Evolutionary conservation across 2,113 vertebrate species (phyloP).

Genomic region (Bucco capensis): DNA sequence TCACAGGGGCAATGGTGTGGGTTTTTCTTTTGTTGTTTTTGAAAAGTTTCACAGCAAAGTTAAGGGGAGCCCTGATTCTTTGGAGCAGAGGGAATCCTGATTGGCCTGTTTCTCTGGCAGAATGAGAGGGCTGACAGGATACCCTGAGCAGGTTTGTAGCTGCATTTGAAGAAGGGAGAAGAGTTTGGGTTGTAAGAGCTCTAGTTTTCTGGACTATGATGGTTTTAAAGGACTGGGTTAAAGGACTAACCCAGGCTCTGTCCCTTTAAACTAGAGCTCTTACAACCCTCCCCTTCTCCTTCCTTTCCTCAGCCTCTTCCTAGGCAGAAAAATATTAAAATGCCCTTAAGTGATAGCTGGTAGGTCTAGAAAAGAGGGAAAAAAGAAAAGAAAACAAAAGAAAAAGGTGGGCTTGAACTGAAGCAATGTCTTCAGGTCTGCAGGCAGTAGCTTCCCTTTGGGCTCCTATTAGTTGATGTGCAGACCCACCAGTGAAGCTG

Average conservation of each 20-base stretch:
- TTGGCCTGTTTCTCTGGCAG: not conserved
- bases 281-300: not conserved
- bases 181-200: not conserved
- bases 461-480: not conserved
- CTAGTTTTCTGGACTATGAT: not conserved
- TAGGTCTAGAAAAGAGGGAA: not conserved
- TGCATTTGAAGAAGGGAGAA: not conserved
- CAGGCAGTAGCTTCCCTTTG: not conserved
- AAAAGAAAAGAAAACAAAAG: too few species aligned
- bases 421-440: not conserved
- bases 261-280: not conserved
- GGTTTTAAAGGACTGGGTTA: not conserved
- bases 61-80: not conserved
- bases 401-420: not conserved
- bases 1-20: not conserved
- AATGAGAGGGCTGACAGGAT: not conserved
- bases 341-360: not conserved
- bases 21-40: too few species aligned
- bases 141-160: not conserved
- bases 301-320: not conserved
- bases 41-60: not conserved
- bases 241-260: not conserved
- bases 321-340: not conserved
- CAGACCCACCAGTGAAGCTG: not conserved
- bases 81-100: not conserved